Evolutionary conservation across 2,888 invertebrate genomes (phyloP).

Genomic region (Pachydiplax longipennis): DNA sequence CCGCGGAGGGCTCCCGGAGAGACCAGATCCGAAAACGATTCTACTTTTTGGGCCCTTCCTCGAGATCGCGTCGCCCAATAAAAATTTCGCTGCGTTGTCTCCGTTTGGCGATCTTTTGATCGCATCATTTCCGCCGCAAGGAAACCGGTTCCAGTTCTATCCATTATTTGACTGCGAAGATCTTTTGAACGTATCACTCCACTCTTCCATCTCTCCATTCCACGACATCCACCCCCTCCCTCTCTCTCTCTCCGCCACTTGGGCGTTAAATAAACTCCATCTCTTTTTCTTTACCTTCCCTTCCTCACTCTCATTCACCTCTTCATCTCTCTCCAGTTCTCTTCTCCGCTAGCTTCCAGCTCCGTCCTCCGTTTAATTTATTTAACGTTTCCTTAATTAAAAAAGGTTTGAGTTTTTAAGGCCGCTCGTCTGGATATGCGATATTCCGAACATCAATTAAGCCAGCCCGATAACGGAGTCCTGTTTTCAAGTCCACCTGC

Average conservation of each 20-base stretch:
- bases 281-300: background rate
- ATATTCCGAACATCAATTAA: too few species aligned
- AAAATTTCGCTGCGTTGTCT: slow-evolving; percentile 28
- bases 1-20: background rate
- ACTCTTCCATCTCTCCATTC: too few species aligned
- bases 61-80: background rate
- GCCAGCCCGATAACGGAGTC: too few species aligned
- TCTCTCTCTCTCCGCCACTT: background rate
- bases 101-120: background rate
- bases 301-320: background rate
- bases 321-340: background rate
- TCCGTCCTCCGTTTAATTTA: background rate
- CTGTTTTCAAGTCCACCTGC: too few species aligned
- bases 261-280: background rate
- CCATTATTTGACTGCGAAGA: background rate
- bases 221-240: background rate
- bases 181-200: too few species aligned
- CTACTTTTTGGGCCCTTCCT: background rate
- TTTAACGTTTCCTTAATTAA: too few species aligned
- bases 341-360: background rate
- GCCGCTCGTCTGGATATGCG: too few species aligned
- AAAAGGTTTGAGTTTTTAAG: too few species aligned
- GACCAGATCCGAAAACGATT: background rate
- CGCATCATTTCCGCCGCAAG: slow-evolving; percentile 31
- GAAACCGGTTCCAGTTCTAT: slow-evolving; percentile 23